Base-by-base conservation (phyloP, 2,797 vertebrate genomes). In the Acridotheres tristis region DNA sequence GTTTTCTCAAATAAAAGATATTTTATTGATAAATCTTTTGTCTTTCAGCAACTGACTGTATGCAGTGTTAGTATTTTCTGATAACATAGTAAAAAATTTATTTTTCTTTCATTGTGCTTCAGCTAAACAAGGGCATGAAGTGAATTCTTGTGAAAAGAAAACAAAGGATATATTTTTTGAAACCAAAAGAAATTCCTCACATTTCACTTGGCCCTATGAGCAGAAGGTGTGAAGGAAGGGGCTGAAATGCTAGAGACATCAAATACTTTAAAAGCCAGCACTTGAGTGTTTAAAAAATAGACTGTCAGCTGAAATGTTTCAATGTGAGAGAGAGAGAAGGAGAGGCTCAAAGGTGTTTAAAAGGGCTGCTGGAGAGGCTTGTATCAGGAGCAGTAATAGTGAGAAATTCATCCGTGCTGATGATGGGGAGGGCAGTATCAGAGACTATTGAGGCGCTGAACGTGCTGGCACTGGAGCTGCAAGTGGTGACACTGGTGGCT, bases 261-360 rank as follows among this genome's bases (percentile, higher is more conserved):
- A 97, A 96, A 96, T 95, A 63, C 89, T 94, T 94, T 89, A 78
- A 93, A 96, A 95, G 80, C 54, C 66, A 88, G 62, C 89, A 87
- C 83, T 54, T 82, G 89, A 94, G 83, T 62, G 83, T 94, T 95
- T 96, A 95, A 96, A 94, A 97, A 95, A 91, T 85, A 95, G 91
- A 76, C 91, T 96, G 96, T 95, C 91, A 88, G 89, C 76, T 94
- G 96, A 94, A 96, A 95, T 89, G 93, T 82, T 95, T 90, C 95
- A 88, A 13, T 78, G 94, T 88, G 91, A 51, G 92, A 73, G 81
- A 85, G 69, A 88, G 62, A 94, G 88, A 72, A 89, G 53, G 68
- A 93, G 76, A 89, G 69, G 75, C 92, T 93, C 92, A 96, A 95
- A 96, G 92, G 90, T 97, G 93, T 95, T 95, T 88, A 81, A 95